Evolutionary conservation across 2,113 vertebrate species (phyloP).

Genomic region (Phyllopteryx taeniolatus): DNA sequence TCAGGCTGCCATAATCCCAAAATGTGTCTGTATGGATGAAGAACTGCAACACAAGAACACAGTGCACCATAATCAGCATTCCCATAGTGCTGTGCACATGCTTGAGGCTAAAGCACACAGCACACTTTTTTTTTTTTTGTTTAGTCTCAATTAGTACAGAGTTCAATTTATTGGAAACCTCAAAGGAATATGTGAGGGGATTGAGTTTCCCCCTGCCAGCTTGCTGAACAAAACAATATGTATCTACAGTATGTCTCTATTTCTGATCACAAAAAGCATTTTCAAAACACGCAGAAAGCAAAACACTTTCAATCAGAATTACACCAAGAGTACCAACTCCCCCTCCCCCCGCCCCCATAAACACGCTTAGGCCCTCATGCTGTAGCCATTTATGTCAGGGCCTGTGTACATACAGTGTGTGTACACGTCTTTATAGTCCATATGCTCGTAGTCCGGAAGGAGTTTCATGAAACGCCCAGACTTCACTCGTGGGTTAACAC

Average conservation of each 20-base stretch:
- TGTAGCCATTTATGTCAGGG: conserved; percentile 15
- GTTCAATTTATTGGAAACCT: not conserved
- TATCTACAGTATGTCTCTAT: not conserved
- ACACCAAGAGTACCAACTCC: not conserved
- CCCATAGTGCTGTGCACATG: not conserved
- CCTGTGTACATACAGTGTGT: conserved; percentile 85
- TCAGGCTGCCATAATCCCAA: conserved; percentile 98
- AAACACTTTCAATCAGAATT: conserved; percentile 14
- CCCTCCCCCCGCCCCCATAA: not conserved
- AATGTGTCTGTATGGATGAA: conserved; percentile 91
- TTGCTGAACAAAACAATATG: conserved; percentile 13
- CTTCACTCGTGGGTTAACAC: conserved; percentile 90
- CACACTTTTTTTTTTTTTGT: not conserved
- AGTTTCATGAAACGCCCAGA: conserved; percentile 92
- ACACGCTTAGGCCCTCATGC: conserved; percentile 35
- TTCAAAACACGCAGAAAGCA: conserved; percentile 1
- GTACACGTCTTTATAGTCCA: conserved; percentile 92
- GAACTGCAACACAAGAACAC: conserved; percentile 76
- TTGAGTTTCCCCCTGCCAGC: not conserved
- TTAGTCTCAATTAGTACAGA: not conserved
- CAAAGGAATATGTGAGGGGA: not conserved
- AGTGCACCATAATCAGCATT: conserved; percentile 24
- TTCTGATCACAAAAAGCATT: conserved; percentile 5
- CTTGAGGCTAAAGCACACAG: not conserved
- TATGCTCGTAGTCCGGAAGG: conserved; percentile 90